Evolutionary conservation across 2,113 vertebrate species (phyloP).

Genomic region (Lonchura striata): DNA sequence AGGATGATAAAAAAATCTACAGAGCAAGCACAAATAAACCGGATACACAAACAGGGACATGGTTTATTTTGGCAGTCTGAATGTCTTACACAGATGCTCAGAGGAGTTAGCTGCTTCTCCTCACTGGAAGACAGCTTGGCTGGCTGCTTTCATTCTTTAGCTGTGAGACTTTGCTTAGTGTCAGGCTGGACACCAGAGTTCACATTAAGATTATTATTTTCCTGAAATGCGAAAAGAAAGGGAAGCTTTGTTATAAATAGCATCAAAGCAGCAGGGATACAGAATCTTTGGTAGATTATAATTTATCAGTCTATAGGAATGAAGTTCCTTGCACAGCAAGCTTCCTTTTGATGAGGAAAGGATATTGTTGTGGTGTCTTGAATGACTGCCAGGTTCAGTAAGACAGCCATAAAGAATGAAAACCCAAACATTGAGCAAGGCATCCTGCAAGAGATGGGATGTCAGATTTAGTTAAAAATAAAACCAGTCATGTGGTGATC

Average conservation of each 20-base stretch:
- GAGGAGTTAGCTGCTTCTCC: background rate
- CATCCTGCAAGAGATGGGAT: background rate
- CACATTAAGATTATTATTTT: background rate
- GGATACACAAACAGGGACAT: background rate
- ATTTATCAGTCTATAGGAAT: background rate
- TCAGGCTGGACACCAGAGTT: background rate
- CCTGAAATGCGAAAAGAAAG: background rate
- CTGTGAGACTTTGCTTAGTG: background rate
- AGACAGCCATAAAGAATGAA: background rate
- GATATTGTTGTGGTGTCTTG: background rate
- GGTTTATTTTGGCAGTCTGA: background rate
- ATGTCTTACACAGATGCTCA: background rate
- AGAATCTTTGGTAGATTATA: background rate
- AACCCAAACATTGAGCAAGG: background rate
- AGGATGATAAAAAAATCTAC: background rate
- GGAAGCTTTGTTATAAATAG: background rate
- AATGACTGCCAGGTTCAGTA: background rate
- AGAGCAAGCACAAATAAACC: background rate
- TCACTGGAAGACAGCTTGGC: background rate
- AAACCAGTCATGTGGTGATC: background rate
- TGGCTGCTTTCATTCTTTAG: background rate
- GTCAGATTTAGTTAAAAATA: background rate
- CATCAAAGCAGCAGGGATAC: background rate
- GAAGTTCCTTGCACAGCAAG: background rate
- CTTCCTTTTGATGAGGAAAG: background rate